Conservation (phyloP, 2,888 invertebrate genomes). For the Rotaria sp. region DNA sequence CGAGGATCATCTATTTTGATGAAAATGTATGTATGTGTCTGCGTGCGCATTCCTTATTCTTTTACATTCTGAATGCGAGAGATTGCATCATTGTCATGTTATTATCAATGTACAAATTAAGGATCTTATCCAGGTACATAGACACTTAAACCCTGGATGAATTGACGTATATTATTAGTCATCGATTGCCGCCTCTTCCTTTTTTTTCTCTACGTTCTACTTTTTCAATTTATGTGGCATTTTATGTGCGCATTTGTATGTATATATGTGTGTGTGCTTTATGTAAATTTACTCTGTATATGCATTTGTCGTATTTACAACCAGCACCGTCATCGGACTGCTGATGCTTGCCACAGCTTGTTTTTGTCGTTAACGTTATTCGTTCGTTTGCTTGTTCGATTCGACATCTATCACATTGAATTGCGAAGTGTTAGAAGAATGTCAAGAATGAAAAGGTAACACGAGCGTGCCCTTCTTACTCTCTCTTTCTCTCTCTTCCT, state of each 20-base stretch:
- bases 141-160: background rate
- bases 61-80: background rate
- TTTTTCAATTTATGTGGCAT: constrained; percentile 3
- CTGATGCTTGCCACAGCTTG: constrained; percentile 17
- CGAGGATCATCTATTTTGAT: constrained; percentile 5
- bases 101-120: background rate
- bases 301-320: background rate
- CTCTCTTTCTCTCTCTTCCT: background rate
- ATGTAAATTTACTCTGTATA: background rate
- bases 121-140: background rate
- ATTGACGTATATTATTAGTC: background rate
- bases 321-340: background rate
- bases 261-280: background rate
- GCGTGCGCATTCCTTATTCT: background rate
- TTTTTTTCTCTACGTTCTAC: background rate
- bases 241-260: background rate
- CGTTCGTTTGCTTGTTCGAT: background rate
- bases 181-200: background rate
- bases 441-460: constrained; percentile 11
- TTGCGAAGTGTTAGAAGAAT: background rate
- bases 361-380: background rate
- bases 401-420: background rate
- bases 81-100: background rate
- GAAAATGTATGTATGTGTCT: background rate
- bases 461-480: constrained; percentile 4